A percentile compares a stretch with the other conserved stretches of the same genome.
These are phyloP conservation scores for Spodoptera frugiperda DNA, from an alignment of 1,140 invertebrate genomes.

Conservation along the genomic window DNA sequence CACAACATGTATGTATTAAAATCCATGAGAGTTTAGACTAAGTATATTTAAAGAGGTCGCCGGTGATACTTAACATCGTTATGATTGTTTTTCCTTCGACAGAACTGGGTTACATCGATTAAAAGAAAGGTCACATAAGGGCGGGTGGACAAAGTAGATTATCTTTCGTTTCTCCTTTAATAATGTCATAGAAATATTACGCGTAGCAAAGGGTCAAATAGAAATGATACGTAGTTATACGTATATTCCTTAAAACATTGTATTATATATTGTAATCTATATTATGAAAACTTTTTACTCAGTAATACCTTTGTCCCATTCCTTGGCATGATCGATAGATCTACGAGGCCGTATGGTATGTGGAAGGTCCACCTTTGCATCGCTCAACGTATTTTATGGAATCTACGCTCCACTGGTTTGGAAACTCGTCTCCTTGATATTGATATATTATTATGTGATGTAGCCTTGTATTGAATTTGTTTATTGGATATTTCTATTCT, in stretches of 20 bases:
- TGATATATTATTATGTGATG: conserved; percentile 15
- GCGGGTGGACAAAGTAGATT: conserved; percentile 14
- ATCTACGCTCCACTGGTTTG: conserved; percentile 54
- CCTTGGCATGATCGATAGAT: too few species aligned
- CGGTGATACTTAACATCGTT: too few species aligned
- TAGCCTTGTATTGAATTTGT: conserved; percentile 33
- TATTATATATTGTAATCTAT: too few species aligned
- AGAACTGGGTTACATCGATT: conserved; percentile 33
- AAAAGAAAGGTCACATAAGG: conserved; percentile 31
- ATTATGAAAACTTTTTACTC: too few species aligned
- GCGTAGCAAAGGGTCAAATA: too few species aligned
- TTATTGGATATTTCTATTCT: conserved; percentile 11
- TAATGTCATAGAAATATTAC: background rate
- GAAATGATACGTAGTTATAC: too few species aligned
- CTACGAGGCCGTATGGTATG: background rate
- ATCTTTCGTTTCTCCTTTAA: background rate
- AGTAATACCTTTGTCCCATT: too few species aligned
- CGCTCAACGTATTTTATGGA: conserved; percentile 45
- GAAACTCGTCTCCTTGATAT: conserved; percentile 50
- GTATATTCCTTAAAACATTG: too few species aligned
- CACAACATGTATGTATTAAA: too few species aligned
- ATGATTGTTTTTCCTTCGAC: background rate
- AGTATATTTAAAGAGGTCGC: too few species aligned
- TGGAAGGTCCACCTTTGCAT: conserved; percentile 30
- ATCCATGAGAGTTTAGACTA: too few species aligned